Conservation (phyloP, 2,113 vertebrate genomes). For the Miniopterus natalensis region DNA sequence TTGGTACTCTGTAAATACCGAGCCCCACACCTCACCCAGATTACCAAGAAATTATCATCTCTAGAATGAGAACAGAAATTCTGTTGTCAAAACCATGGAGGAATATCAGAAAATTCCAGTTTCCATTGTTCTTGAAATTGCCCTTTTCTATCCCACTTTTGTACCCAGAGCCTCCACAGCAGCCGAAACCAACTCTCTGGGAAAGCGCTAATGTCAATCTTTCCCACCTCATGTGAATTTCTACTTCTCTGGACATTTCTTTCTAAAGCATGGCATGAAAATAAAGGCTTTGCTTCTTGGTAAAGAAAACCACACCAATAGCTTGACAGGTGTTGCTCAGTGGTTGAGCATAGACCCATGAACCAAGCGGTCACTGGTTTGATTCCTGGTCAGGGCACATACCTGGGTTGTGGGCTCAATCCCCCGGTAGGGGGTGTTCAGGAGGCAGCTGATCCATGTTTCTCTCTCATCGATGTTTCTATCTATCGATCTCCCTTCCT, state of each 20-base stretch:
- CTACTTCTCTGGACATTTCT: not conserved
- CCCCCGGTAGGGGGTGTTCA: too few relatives aligned
- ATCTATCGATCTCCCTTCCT: too few relatives aligned
- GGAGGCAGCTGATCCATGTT: too few relatives aligned
- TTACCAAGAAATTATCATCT: not conserved
- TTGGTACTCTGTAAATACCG: not conserved
- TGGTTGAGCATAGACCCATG: too few relatives aligned
- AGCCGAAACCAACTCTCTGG: not conserved
- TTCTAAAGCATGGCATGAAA: not conserved
- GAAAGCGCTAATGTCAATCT: not conserved
- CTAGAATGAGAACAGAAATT: not conserved
- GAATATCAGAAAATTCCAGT: conserved; percentile 13
- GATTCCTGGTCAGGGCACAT: too few relatives aligned
- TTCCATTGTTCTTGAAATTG: not conserved
- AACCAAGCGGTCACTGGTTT: too few relatives aligned
- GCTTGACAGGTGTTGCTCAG: too few relatives aligned
- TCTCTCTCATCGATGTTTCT: too few relatives aligned
- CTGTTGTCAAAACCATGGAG: not conserved
- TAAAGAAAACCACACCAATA: not conserved
- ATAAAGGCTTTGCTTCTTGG: not conserved
- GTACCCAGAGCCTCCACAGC: not conserved
- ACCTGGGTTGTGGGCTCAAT: too few relatives aligned
- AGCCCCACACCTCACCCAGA: not conserved
- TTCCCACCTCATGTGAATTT: not conserved
- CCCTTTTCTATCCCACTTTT: not conserved